Conservation (phyloP, 2,797 vertebrate species). For the Enteromius argenteus region DNA sequence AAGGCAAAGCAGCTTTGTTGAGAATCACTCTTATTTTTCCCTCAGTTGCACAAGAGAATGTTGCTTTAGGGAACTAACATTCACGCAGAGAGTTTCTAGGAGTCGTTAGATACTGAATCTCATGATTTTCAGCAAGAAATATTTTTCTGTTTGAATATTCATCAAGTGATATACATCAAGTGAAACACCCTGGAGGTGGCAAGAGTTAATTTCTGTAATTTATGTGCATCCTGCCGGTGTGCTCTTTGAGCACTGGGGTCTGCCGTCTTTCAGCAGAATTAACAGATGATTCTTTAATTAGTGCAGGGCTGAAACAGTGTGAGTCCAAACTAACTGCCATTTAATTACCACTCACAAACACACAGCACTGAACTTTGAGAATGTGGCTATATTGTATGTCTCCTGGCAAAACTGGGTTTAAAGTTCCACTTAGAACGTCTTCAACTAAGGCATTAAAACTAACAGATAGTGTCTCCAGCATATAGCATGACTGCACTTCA, state of each 20-base stretch:
- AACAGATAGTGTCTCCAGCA: background rate
- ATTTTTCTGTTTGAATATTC: constrained; percentile 22
- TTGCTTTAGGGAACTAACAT: constrained; percentile 3
- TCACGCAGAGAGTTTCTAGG: constrained; percentile 11
- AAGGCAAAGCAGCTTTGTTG: constrained; percentile 15
- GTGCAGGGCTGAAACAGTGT: constrained; percentile 28
- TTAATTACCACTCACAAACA: constrained; percentile 26
- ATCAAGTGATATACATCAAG: constrained; percentile 33
- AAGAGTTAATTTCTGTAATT: constrained; percentile 40
- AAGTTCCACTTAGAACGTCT: background rate
- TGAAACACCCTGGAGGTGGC: background rate
- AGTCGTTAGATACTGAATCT: constrained; percentile 12
- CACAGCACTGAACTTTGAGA: constrained; percentile 8
- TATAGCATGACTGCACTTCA: background rate
- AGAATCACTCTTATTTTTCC: background rate
- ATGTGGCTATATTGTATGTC: background rate
- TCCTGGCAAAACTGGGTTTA: background rate
- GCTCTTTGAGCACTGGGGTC: constrained; percentile 32
- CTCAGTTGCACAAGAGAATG: background rate
- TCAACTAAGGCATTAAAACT: background rate
- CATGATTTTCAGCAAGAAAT: background rate
- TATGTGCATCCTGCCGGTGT: constrained; percentile 35
- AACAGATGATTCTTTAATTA: constrained; percentile 59
- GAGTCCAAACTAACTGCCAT: constrained; percentile 26
- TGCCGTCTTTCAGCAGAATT: constrained; percentile 38